Evolutionary conservation across 2,888 invertebrate genomes (phyloP), one percentile per base, ranked within the genome.

Genomic region (Girardia tigrina): DNA sequence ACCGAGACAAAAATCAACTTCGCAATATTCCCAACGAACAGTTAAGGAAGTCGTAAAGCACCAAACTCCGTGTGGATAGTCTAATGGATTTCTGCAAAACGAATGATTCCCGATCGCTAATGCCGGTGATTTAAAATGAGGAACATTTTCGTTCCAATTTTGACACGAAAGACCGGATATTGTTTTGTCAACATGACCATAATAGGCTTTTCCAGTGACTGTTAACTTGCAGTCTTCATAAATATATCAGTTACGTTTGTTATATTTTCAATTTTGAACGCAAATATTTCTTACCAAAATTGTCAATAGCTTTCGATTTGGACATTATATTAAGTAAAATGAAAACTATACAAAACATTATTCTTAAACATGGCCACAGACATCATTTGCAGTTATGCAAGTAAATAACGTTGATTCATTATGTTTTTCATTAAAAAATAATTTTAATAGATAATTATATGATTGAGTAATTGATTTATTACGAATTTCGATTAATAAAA

Each of bases 221-320:
- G 56, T 56, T 56, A 56, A 56, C n/a, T 56, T 56, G 56, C 56
- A 56, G 23, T 56, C 56, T 56, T 56, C n/a, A 56, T 56, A 56
- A 12, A 56, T n/a, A 2, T 20, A 12, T 56, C 4, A 12, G 2
- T 56, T 20, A 56, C n/a, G n/a, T 56, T 56, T 16, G 20, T 56
- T 16, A 56, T n/a, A 20, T 36, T 12, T 12, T 16, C 36, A 36
- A 36, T n/a, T n/a, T n/a, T n/a, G n/a, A n/a, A n/a, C n/a, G n/a
- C n/a, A n/a, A n/a, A n/a, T n/a, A 36, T 12, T 56, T 20, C 56
- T 56, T 2, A 56, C 56, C 56, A 56, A 56, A 20, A 56, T 56
- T 4, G n/a, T 56, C 56, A 20, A 12, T 56, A 20, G 56, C 4
- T 56, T 16, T 56, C 4, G 23, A 20, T 23, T 6, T 8, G n/a